Evolutionary conservation across 1,140 invertebrate genomes (phyloP).

Genomic region (Leptonema lineaticorne): DNA sequence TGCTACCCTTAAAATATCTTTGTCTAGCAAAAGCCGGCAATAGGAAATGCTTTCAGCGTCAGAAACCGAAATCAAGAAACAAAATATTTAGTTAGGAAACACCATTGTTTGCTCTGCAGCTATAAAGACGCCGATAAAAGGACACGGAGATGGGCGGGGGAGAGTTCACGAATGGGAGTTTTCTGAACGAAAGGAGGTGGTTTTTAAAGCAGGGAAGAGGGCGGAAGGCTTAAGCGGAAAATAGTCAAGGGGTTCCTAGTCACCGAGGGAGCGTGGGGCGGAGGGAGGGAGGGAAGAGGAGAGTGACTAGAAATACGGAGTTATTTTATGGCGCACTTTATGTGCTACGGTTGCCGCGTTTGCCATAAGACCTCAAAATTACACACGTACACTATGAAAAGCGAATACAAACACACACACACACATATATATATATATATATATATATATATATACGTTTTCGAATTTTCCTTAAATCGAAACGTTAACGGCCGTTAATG

Average conservation of each 20-base stretch:
- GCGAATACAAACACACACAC: too few relatives aligned
- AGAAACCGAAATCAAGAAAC: conserved; percentile 32
- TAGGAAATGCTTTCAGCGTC: conserved; percentile 35
- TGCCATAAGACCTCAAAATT: conserved; percentile 16
- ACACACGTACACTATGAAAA: background rate
- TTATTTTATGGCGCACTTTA: conserved; percentile 28
- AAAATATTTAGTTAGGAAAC: conserved; percentile 37
- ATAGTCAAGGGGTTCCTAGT: background rate
- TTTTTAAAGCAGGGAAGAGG: background rate
- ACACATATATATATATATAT: background rate
- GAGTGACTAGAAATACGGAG: conserved; percentile 17
- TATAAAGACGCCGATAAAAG: conserved; percentile 33
- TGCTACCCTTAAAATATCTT: conserved; percentile 40
- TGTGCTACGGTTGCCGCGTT: conserved; percentile 18
- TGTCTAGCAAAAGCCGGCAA: conserved; percentile 35
- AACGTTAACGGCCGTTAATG: conserved; percentile 15
- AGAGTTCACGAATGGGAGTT: background rate
- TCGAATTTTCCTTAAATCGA: conserved; percentile 2
- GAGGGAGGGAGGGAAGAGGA: background rate
- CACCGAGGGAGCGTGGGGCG: too few relatives aligned
- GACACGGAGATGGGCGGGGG: background rate
- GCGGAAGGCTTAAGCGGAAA: too few relatives aligned
- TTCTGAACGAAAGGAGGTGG: background rate
- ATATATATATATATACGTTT: background rate
- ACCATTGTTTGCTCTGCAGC: conserved; percentile 29